Conservation (phyloP, 2,113 vertebrate species). For the Argyrosomus japonicus region DNA sequence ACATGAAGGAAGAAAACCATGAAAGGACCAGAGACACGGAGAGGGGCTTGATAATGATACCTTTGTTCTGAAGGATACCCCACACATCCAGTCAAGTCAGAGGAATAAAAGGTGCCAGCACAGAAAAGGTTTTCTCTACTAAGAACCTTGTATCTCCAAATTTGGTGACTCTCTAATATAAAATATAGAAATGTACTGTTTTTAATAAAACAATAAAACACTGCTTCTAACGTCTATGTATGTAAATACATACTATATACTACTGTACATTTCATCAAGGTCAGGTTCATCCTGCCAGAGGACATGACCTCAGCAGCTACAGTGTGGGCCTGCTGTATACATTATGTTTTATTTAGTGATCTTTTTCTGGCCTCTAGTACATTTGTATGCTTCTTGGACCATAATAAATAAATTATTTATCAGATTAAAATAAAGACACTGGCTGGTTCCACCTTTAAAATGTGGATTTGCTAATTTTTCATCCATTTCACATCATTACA, state of each 20-base stretch:
- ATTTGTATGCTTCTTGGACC: neutral
- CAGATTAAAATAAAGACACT: neutral
- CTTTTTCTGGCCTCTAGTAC: neutral
- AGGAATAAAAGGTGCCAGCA: neutral
- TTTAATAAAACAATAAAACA: no score
- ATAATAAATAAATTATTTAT: neutral
- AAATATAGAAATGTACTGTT: no score
- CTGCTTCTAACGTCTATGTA: no score
- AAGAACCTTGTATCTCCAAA: neutral
- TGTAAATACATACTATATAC: no score
- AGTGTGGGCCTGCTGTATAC: no score
- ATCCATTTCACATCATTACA: neutral
- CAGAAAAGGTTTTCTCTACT: neutral
- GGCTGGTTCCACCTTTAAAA: neutral
- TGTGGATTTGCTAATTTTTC: neutral
- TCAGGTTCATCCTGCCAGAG: neutral
- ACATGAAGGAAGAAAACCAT: neutral
- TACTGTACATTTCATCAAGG: neutral
- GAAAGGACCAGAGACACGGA: neutral
- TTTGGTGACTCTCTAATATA: no score
- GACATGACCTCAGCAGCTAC: no score
- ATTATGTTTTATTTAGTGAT: neutral
- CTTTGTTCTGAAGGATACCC: slow-evolving; percentile 10
- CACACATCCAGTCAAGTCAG: neutral
- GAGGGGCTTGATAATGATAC: neutral